Conservation (phyloP, 1,140 invertebrate species). For the Glossosoma conforme region DNA sequence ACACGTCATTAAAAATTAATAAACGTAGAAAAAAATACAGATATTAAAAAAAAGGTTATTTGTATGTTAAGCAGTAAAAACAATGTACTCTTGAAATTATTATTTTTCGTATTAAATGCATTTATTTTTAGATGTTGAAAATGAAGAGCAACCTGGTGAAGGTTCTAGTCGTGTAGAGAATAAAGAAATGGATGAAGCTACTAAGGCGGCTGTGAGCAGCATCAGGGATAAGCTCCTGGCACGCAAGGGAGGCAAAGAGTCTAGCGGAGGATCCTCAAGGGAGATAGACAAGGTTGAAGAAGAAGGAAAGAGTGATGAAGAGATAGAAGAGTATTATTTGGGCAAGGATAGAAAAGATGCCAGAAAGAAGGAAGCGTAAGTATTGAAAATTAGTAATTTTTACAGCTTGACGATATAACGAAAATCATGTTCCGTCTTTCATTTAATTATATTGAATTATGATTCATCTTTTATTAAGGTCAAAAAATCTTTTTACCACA, state of each 20-base stretch:
- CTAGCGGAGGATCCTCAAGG: slow-evolving; percentile 32
- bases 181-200: slow-evolving; percentile 31
- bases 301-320: slow-evolving; percentile 32
- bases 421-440: not conserved
- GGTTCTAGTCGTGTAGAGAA: too few relatives aligned
- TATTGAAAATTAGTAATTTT: slow-evolving; percentile 14
- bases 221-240: slow-evolving; percentile 49
- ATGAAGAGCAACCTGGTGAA: not conserved
- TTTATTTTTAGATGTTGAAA: slow-evolving; percentile 1
- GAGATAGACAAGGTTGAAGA: slow-evolving; percentile 40
- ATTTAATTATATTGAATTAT: slow-evolving; percentile 2
- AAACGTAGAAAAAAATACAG: too few relatives aligned
- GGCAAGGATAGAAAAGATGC: slow-evolving; percentile 64
- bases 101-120: slow-evolving; percentile 4
- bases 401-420: not conserved
- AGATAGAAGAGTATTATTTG: slow-evolving; percentile 56
- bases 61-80: too few relatives aligned
- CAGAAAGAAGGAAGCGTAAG: slow-evolving; percentile 62
- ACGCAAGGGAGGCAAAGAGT: slow-evolving; percentile 39
- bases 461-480: too few relatives aligned
- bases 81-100: slow-evolving; percentile 10
- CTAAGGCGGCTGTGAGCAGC: slow-evolving; percentile 43
- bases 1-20: too few relatives aligned
- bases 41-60: too few relatives aligned
- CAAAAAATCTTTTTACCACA: too few relatives aligned